Base-by-base conservation (phyloP, 2,113 vertebrate genomes). In the Notiomystis cincta region DNA sequence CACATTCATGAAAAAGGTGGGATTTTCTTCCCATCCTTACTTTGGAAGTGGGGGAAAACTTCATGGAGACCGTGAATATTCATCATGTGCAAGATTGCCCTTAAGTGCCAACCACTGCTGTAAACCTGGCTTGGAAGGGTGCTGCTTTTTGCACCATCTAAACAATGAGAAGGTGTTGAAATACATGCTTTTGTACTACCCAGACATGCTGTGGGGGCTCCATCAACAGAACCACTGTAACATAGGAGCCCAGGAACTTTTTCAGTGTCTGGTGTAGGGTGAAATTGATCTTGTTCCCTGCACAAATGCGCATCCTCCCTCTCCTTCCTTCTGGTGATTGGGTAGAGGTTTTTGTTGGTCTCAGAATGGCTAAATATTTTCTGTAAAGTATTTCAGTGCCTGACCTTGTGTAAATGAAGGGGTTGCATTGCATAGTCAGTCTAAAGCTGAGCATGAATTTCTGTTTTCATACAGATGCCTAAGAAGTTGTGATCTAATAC, bases 191-290 rank as follows among this genome's bases (percentile, higher is more conserved):
- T 64, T 38, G 11, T 58, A 2, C 27, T 25, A 2, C 54, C 31
- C 16, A 14, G 3, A 14, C n/a, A 13, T 5, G 44, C 18, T 48
- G 24, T 56, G 54, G n/a, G 48, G 61, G 1, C 21, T 69, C 22
- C 15, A 13, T 24, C 28, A 38, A 0, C 64, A 48, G 25, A 0
- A 7, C 40, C 30, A 10, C 20, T 67, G 40, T 30, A 20, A 15
- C 35, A 6, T 1, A 15, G 47, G 21, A 88, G 28, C n/a, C 21
- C 35, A 22, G 19, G 28, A 47, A 6, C 7, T 3, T 16, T 35
- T 37, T 20, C 0, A 0, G 7, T 31, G 6, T 27, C 12, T 48
- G 20, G 7, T 13, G 13, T 13, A 71, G 47, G 14, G 23, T 62
- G 44, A 54, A 27, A 56, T 3, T 65, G 25, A 16, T 75, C 0